A percentile compares a stretch with the other conserved stretches of the same genome.
Conservation (phyloP, 2,113 vertebrate species). For the Puma concolor region DNA sequence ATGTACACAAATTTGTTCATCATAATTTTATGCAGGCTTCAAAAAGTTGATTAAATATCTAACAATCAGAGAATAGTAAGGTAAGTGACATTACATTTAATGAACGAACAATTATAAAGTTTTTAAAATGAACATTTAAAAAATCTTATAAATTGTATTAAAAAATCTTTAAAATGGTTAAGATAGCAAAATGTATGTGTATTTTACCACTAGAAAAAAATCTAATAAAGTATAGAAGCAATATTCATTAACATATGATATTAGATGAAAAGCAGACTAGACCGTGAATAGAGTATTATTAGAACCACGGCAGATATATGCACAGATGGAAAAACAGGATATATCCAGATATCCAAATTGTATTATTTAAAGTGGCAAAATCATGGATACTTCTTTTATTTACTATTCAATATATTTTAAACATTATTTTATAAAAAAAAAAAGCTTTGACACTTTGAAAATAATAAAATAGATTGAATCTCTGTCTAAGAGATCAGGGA, state of each 20-base stretch:
- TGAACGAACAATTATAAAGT: background rate
- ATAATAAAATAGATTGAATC: background rate
- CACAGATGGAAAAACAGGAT: background rate
- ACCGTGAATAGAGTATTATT: background rate
- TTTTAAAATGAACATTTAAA: background rate
- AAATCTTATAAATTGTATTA: background rate
- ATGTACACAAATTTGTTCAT: background rate
- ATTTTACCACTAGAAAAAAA: background rate
- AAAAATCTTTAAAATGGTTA: background rate
- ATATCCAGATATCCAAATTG: constrained; percentile 10
- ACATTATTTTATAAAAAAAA: background rate
- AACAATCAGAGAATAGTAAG: background rate
- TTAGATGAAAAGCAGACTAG: background rate
- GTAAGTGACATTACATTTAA: background rate
- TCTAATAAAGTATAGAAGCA: background rate
- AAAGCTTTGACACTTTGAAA: background rate
- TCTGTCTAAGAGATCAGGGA: background rate
- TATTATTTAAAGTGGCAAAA: constrained; percentile 3
- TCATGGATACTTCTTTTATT: background rate
- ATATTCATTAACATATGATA: background rate
- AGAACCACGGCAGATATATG: background rate
- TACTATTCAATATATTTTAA: constrained; percentile 4
- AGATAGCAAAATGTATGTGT: background rate
- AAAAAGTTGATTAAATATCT: background rate
- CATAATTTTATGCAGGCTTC: background rate